Conservation (phyloP, 2,113 vertebrate genomes). For the Nibea coibor region DNA sequence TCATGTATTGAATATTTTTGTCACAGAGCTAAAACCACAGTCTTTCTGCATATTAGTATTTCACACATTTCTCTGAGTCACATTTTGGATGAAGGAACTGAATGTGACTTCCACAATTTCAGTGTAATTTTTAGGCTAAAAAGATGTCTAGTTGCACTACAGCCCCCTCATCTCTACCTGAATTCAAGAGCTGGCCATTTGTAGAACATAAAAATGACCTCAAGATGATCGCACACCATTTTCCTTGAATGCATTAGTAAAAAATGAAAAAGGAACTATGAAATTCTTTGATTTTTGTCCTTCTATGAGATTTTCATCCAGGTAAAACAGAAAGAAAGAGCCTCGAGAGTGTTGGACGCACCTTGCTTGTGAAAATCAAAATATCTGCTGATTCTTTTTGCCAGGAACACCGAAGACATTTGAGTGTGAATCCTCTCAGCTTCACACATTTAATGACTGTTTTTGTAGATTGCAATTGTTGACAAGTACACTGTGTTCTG, state of each 20-base stretch:
- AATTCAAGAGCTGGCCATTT: constrained; percentile 25
- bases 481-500: constrained; percentile 46
- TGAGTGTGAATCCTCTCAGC: constrained; percentile 41
- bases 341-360: constrained; percentile 5
- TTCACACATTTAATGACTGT: constrained; percentile 45
- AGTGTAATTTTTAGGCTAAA: constrained; percentile 21
- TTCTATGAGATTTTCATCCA: not conserved
- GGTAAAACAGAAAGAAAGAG: constrained; percentile 4
- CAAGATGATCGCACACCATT: constrained; percentile 2
- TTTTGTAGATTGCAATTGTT: constrained; percentile 26
- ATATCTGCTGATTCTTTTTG: constrained; percentile 10
- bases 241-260: not conserved
- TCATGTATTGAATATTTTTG: not conserved
- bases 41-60: not conserved
- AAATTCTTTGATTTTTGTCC: not conserved
- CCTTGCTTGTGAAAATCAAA: constrained; percentile 24
- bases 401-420: constrained; percentile 23
- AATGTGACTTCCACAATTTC: constrained; percentile 2
- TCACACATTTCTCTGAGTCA: not conserved
- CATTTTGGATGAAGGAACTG: constrained; percentile 5
- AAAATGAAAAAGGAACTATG: not conserved
- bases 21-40: not conserved
- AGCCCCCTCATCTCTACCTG: constrained; percentile 17
- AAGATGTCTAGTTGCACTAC: not conserved
- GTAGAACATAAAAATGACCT: not conserved